Base-by-base conservation (phyloP, 1,140 invertebrate species). In the Hormaphis cornu region DNA sequence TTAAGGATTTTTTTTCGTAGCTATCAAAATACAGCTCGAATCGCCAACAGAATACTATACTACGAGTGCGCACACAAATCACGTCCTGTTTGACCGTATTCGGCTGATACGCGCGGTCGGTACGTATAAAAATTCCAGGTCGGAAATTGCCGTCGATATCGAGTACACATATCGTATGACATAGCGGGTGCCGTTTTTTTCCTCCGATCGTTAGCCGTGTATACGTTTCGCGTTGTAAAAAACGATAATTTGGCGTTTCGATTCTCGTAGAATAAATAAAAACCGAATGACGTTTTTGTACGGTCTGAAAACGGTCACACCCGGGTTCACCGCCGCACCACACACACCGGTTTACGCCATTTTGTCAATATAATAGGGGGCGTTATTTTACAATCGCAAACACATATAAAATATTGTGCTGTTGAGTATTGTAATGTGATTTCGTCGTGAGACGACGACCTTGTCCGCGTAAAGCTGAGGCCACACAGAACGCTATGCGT, bases 11-110 rank as follows among this genome's bases (percentile, higher is more conserved):
- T 50, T 50, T 50, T 9, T 9, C 4, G 54, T 4, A 18, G 12
- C 40, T n/a, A n/a, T n/a, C n/a, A n/a, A n/a, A n/a, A n/a, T n/a
- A n/a, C n/a, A n/a, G n/a, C 24, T 58, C 18, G 26, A 22, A 50
- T 50, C 61, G 6, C 30, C 44, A 3, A n/a, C 26, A 14, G 61
- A 66, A 66, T 66, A 66, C 20, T 66, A 66, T 50, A 50, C 50
- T 35, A 18, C 44, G 20, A n/a, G n/a, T 56, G 20, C n/a, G n/a
- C n/a, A n/a, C n/a, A n/a, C n/a, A n/a, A n/a, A n/a, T 33, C 53
- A 37, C 6, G 30, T 58, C 35, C 54, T 40, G 54, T 37, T 58
- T 24, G 3, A 35, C 28, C 33, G 22, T 56, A 37, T 56, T 56
- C 18, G 54, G 33, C 35, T 12, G n/a, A n/a, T n/a, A n/a, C n/a